These are phyloP conservation scores for Amphiprion clarkii DNA, from an alignment of 2,797 vertebrate genomes.

Conservation along the genomic window DNA sequence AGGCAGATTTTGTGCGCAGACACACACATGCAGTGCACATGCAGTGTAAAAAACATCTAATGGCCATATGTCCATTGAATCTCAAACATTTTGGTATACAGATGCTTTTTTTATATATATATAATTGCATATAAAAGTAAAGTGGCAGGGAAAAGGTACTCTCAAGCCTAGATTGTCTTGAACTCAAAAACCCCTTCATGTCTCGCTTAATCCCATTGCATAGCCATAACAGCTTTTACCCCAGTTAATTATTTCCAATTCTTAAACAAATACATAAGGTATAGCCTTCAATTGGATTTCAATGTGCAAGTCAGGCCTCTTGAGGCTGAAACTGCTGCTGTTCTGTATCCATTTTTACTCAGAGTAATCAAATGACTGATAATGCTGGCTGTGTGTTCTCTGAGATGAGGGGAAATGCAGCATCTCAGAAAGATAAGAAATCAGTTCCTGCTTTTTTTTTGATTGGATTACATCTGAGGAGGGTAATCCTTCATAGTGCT, in stretches of 20 bases:
- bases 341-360: slow-evolving; percentile 84
- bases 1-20: slow-evolving; percentile 41
- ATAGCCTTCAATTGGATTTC: slow-evolving; percentile 86
- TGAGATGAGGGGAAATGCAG: slow-evolving; percentile 83
- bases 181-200: slow-evolving; percentile 71
- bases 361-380: slow-evolving; percentile 88
- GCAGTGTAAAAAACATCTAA: slow-evolving; percentile 53
- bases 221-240: slow-evolving; percentile 84
- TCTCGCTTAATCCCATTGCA: slow-evolving; percentile 79
- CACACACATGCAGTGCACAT: slow-evolving; percentile 44
- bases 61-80: slow-evolving; percentile 56
- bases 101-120: slow-evolving; percentile 57
- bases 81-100: slow-evolving; percentile 59
- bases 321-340: slow-evolving; percentile 79
- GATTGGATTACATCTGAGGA: slow-evolving; percentile 85
- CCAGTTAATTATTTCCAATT: slow-evolving; percentile 88
- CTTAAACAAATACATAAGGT: slow-evolving; percentile 87
- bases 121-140: slow-evolving; percentile 71
- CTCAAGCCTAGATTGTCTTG: slow-evolving; percentile 62
- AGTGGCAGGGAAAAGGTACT: slow-evolving; percentile 72
- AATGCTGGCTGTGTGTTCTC: slow-evolving; percentile 82
- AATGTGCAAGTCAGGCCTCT: slow-evolving; percentile 84
- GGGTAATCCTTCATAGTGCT: slow-evolving; percentile 84
- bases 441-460: slow-evolving; percentile 86
- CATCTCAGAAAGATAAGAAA: slow-evolving; percentile 88